Evolutionary conservation across 2,113 vertebrate genomes (phyloP), one percentile per base, ranked within the genome.

Genomic region (Regulus satrapa): DNA sequence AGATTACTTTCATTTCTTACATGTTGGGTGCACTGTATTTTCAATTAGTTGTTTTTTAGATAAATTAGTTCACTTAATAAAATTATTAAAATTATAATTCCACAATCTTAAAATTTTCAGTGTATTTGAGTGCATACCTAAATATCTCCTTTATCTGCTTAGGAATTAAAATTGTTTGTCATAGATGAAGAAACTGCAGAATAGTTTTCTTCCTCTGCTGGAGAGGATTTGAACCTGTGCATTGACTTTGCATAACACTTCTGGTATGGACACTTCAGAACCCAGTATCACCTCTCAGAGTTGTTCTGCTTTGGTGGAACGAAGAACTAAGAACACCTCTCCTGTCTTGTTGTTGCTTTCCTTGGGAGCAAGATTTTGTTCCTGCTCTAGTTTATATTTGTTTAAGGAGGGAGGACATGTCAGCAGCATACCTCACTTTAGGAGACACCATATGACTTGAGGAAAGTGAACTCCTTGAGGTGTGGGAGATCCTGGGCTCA

Each of bases 141-240:
- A 38, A 38, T 46, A 19, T 74, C 29, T 56, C 5, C 17, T 73
- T 17, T 54, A 24, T 52, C 51, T 15, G 3, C 38, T 75, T 38
- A 72, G 43, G 20, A 75, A 55, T 71, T 29, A 67, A 62, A 75
- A 15, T 38, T 0, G 0, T 59, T 78, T 23, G 26, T 5, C 13
- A 10, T 12, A 3, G 34, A 9, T 59, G 16, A 24, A 63, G 14
- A 32, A 88, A 72, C 4, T 28, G 11, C 36, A 38, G 29, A 45
- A 19, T 67, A 34, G 51, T 78, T 92, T 89, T 64, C 14, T 6
- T 77, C 34, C 16, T 69, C 16, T 67, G 13, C 29, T 58, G 23
- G 32, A 21, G 25, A 67, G 26, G 14, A 67, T 85, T 61, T 78
- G 43, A 64, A 55, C 16, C 15, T 58, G 6, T 54, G 18, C 8